Evolutionary conservation across 2,888 invertebrate genomes (phyloP).

Genomic region (Argyra leucocephala): DNA sequence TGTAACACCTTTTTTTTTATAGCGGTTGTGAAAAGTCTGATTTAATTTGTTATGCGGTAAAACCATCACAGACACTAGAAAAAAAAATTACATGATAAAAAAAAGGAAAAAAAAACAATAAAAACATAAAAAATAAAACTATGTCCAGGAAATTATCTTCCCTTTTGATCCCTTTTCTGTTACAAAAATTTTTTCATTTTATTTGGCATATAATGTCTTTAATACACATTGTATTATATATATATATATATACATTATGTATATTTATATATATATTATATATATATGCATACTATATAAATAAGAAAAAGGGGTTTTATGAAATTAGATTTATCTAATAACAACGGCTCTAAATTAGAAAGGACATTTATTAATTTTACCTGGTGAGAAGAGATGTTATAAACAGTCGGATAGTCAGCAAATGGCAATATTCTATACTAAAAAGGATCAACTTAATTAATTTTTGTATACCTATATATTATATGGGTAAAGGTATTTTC

Average conservation of each 20-base stretch:
- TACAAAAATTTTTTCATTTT: background rate
- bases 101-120: background rate
- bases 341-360: background rate
- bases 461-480: background rate
- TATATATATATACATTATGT: no score
- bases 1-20: background rate
- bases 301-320: background rate
- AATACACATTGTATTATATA: no score
- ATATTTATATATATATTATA: no score
- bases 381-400: conserved; percentile 4
- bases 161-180: background rate
- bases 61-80: background rate
- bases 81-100: background rate
- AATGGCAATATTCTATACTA: background rate
- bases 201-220: background rate
- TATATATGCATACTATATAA: no score
- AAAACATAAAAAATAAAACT: no score
- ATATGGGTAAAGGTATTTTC: no score
- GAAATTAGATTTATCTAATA: background rate
- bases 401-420: background rate
- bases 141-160: conserved; percentile 6
- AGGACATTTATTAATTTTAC: conserved; percentile 2
- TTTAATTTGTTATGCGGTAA: conserved; percentile 4
- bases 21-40: background rate
- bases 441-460: conserved; percentile 4